Evolutionary conservation across 2,888 invertebrate species (phyloP), one percentile per base, ranked within the genome.

Genomic region (Escarpia spicata): DNA sequence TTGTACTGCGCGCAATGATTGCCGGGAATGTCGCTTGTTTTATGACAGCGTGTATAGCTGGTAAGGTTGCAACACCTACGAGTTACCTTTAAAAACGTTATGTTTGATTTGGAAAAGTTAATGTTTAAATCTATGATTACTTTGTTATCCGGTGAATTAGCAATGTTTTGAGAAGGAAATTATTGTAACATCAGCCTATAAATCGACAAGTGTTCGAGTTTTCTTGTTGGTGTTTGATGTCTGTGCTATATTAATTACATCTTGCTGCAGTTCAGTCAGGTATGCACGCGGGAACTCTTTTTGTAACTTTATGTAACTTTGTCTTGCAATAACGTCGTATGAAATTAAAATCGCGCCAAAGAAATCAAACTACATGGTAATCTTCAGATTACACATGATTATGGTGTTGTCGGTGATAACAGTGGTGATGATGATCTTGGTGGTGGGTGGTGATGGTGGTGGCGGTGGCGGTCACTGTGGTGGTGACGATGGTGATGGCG

Each of bases 11-110:
- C 12, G 96, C 96, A 4, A 95, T 96, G 96, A 95, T 96, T 19
- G 95, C 96, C 37, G 96, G 96, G 31, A 96, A 95, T 92, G 95
- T 96, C 8, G 96, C 96, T 1, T 96, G 96, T 93, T 96, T 96
- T 93, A 94, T 96, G 94, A 96, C 96, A 3, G 96, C 37, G 37
- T 37, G 37, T 37, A 37, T 37, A 37, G 37, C 37, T 37, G 37
- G 37, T 37, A 37, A 37, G 90, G 92, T 45, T 45, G 26, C 37
- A 45, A 0, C 15, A 45, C 12, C 4, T 26, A 75, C 75, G 26
- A 26, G 19, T 15, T 75, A 4, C 6, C 75, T 26, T 15, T 75
- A 19, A 26, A 75, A 75, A 26, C 19, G 6, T 6, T 37, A 37
- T 19, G n/a, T 26, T 26, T 1, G 6, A 26, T 26, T 26, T 75